Percentiles rank a stretch among this genome's conserved stretches.
These are phyloP conservation scores for Rhabdophis nuchalis DNA, from an alignment of 2,797 vertebrate species.

Conservation along the genomic window DNA sequence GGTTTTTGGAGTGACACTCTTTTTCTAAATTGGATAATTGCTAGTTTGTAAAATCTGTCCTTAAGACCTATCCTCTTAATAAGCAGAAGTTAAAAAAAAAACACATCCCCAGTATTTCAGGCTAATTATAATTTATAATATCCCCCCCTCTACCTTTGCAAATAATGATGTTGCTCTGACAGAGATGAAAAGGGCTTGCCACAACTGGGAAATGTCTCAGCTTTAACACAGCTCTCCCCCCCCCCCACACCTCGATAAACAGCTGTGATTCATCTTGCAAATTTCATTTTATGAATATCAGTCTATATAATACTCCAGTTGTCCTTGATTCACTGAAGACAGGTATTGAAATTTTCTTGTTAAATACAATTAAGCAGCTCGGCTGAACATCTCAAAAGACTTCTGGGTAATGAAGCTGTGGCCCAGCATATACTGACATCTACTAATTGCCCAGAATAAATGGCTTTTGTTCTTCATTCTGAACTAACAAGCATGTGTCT, in stretches of 20 bases:
- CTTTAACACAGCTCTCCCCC: background rate
- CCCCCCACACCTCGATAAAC: background rate
- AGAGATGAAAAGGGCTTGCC: background rate
- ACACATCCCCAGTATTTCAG: background rate
- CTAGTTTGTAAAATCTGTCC: background rate
- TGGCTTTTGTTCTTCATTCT: conserved; percentile 7
- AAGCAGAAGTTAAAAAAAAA: background rate
- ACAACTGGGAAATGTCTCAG: background rate
- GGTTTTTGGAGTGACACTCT: background rate
- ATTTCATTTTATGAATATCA: background rate
- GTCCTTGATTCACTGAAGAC: background rate
- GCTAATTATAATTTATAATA: background rate
- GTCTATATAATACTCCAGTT: background rate
- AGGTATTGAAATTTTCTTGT: background rate
- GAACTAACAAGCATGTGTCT: background rate
- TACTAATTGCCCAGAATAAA: conserved; percentile 21
- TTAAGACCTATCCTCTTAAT: background rate
- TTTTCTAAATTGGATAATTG: background rate
- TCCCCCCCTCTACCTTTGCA: background rate
- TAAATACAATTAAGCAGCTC: background rate
- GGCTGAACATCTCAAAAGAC: background rate
- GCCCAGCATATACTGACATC: background rate
- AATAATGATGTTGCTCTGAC: background rate
- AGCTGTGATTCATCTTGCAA: background rate
- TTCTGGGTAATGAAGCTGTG: background rate